phyloP scores from a whole-genome alignment of 2,888 invertebrate genomes.

The Plusia festucae region DNA sequence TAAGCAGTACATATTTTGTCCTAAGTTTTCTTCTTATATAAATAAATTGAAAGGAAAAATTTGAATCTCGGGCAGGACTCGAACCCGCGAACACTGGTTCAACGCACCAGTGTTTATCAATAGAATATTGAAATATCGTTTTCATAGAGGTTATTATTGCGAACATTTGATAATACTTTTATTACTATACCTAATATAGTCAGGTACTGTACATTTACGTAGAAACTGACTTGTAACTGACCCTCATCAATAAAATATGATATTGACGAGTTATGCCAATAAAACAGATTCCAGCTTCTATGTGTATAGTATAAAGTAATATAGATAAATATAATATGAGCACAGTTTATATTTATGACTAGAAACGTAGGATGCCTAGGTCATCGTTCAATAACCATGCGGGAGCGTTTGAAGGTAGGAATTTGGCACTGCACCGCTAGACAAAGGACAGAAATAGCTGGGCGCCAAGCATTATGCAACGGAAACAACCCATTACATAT shows the following conservation, averaged over 20 bases:
- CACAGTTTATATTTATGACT: no score
- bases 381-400: slow-evolving; percentile 54
- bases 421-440: slow-evolving; percentile 58
- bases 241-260: slow-evolving; percentile 13
- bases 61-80: no score
- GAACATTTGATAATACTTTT: no score
- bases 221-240: slow-evolving; percentile 1
- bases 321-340: slow-evolving; percentile 25
- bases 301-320: neutral
- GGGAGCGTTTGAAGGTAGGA: slow-evolving; percentile 53
- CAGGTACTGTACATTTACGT: neutral
- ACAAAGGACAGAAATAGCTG: slow-evolving; percentile 44
- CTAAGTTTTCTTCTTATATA: no score
- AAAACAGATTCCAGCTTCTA: neutral
- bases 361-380: no score
- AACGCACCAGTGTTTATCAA: no score
- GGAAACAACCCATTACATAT: slow-evolving; percentile 43
- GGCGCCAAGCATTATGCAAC: slow-evolving; percentile 59
- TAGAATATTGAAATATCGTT: no score
- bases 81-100: no score
- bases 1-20: no score
- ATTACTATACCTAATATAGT: no score
- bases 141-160: no score
- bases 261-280: slow-evolving; percentile 5
- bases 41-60: no score